Evolutionary conservation across 2,113 vertebrate genomes (phyloP), one percentile per base, ranked within the genome.

Genomic region (Telmatochromis brichardi): DNA sequence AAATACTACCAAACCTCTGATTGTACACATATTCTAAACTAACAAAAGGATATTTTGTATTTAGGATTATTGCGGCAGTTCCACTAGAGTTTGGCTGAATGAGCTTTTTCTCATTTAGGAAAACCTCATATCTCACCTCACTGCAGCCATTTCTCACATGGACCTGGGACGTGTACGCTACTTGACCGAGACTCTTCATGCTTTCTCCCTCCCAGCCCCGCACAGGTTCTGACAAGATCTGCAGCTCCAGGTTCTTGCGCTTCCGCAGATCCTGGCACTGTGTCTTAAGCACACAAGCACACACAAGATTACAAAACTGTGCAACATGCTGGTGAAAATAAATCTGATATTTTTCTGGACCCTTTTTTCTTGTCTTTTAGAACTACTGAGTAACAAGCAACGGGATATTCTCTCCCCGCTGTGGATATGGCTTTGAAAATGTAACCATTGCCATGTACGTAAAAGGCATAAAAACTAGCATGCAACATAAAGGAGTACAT

Each of bases 251-350:
- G 79, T 98, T 98, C 85, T 98, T 99, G 68, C 98, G 97, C 93
- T 98, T 99, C 42, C 99, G 97, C 92, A 99, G 93, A 51, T 99
- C 98, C 93, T 99, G 98, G 90, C 98, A 99, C 13, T 99, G 98
- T 0, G 91, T 95, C 99, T 63, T 99, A 88, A 76, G 86, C 9
- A 87, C 33, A 88, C 26, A 87, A 13, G 81, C 7, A 40, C 9
- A 71, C 6, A 78, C 73, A 51, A 6, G 17, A 5, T 45, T 26
- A n/a, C 12, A 51, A 84, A 58, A 51, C n/a, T 58, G 2, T 50
- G 28, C 21, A 9, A 57, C 37, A 4, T 26, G 13, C 26, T 50
- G 23, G 37, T 33, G 71, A 68, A 23, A 78, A 78, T 11, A 63
- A 10, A 14, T 63, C 40, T 33, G 0, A 26, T n/a, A 12, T 54